A percentile compares a stretch with the other conserved stretches of the same genome.
phyloP scores from a whole-genome alignment of 2,113 vertebrate genomes.

The Misgurnus anguillicaudatus region DNA sequence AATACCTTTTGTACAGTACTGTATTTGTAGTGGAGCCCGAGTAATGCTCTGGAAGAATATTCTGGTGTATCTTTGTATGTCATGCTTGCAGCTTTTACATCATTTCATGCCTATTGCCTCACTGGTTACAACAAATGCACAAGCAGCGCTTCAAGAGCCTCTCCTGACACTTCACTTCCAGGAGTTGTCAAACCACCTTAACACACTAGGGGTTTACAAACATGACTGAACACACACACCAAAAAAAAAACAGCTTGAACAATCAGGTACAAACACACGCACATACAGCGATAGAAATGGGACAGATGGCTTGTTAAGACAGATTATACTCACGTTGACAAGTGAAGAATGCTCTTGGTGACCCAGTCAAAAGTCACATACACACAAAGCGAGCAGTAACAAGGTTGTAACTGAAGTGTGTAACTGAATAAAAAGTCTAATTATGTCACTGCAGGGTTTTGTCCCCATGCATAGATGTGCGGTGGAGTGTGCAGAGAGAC shows the following conservation, averaged over 20 bases:
- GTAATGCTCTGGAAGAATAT: too few relatives aligned
- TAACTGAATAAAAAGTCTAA: neutral
- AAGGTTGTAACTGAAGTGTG: neutral
- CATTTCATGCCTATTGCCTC: neutral
- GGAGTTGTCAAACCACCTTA: constrained; percentile 22
- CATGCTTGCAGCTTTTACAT: constrained; percentile 4
- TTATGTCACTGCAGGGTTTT: neutral
- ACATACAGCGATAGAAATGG: neutral
- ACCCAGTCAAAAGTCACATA: constrained; percentile 3
- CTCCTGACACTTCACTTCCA: neutral
- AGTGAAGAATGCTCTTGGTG: neutral
- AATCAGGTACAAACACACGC: neutral
- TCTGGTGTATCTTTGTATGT: neutral
- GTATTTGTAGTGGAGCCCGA: too few relatives aligned
- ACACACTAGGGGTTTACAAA: neutral
- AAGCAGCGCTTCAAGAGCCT: neutral
- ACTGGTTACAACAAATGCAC: neutral
- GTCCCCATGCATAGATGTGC: constrained; percentile 4
- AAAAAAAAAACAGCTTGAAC: neutral
- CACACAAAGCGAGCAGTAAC: neutral
- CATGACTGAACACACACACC: neutral
- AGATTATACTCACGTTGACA: constrained; percentile 30
- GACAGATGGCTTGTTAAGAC: constrained; percentile 16
- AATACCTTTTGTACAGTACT: too few relatives aligned
- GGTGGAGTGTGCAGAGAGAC: neutral